A percentile compares a stretch with the other conserved stretches of the same genome.
Conservation (phyloP, 2,113 vertebrate genomes). For the Scolopax mira region DNA sequence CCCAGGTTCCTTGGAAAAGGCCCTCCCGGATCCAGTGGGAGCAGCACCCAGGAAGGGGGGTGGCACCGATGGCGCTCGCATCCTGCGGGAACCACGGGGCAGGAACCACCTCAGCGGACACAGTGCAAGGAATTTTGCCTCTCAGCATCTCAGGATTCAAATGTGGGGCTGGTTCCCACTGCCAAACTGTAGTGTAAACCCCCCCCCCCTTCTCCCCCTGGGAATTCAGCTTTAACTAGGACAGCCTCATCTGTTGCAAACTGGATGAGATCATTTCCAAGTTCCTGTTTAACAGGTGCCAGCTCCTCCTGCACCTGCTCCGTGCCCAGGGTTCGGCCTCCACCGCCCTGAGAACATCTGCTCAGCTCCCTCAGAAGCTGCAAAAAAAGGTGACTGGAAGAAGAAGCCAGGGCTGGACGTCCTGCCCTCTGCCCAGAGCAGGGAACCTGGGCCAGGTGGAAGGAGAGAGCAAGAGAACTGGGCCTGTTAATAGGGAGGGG, state of each 20-base stretch:
- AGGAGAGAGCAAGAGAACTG: background rate
- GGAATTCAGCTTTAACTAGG: slow-evolving; percentile 19
- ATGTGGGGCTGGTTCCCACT: background rate
- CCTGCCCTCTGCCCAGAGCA: background rate
- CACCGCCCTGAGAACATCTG: background rate
- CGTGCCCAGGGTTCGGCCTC: background rate
- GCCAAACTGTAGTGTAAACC: slow-evolving; percentile 41
- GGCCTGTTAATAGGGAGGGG: background rate
- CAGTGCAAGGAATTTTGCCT: background rate
- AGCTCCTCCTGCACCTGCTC: slow-evolving; percentile 46
- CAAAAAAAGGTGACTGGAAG: background rate
- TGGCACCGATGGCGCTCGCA: accelerated
- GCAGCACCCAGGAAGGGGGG: accelerated
- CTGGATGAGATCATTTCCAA: slow-evolving; percentile 43
- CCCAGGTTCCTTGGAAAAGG: background rate
- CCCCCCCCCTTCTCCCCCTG: too few relatives aligned
- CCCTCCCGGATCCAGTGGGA: background rate
- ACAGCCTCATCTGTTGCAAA: slow-evolving; percentile 21
- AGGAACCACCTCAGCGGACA: background rate
- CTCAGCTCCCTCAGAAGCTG: background rate
- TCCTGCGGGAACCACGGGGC: background rate
- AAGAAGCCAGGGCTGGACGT: background rate
- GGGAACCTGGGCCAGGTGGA: background rate
- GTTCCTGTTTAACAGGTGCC: slow-evolving; percentile 60
- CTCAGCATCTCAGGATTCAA: background rate